phyloP scores from a whole-genome alignment of 1,140 invertebrate species.

The Trichoplusia ni region DNA sequence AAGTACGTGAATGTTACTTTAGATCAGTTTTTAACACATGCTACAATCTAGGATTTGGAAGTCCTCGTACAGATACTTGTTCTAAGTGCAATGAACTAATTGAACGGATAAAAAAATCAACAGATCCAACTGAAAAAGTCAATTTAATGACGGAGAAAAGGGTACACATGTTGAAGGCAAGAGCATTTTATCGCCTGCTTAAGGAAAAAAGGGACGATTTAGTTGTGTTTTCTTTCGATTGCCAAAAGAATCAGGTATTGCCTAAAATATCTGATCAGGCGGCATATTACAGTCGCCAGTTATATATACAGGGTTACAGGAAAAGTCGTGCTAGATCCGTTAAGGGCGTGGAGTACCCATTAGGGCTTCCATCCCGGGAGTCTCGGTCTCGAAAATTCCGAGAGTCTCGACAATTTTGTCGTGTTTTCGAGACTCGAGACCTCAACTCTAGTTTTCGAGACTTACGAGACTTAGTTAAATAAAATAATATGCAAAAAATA shows the following conservation, averaged over 20 bases:
- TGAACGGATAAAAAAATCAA: constrained; percentile 35
- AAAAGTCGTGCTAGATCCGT: too few relatives aligned
- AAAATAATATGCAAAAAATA: too few relatives aligned
- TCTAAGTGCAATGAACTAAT: constrained; percentile 38
- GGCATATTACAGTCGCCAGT: constrained; percentile 42
- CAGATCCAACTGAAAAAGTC: constrained; percentile 30
- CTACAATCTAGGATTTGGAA: constrained; percentile 44
- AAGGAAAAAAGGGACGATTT: constrained; percentile 33
- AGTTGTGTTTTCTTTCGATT: constrained; percentile 46
- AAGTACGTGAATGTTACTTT: constrained; percentile 41
- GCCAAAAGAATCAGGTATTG: constrained; percentile 49
- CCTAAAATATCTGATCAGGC: constrained; percentile 49
- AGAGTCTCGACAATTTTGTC: too few relatives aligned
- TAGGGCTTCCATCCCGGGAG: too few relatives aligned
- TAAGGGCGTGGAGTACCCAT: too few relatives aligned
- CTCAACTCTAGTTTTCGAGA: too few relatives aligned
- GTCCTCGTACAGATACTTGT: constrained; percentile 41
- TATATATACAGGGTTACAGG: too few relatives aligned
- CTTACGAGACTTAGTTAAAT: too few relatives aligned
- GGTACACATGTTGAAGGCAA: constrained; percentile 39
- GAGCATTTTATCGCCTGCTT: constrained; percentile 38
- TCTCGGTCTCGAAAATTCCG: too few relatives aligned
- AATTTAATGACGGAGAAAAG: constrained; percentile 36
- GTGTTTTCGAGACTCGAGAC: too few relatives aligned
- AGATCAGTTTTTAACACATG: constrained; percentile 37